Evolutionary conservation across 2,888 invertebrate species (phyloP), one percentile per base, ranked within the genome.

Genomic region (Drosophila conformis): DNA sequence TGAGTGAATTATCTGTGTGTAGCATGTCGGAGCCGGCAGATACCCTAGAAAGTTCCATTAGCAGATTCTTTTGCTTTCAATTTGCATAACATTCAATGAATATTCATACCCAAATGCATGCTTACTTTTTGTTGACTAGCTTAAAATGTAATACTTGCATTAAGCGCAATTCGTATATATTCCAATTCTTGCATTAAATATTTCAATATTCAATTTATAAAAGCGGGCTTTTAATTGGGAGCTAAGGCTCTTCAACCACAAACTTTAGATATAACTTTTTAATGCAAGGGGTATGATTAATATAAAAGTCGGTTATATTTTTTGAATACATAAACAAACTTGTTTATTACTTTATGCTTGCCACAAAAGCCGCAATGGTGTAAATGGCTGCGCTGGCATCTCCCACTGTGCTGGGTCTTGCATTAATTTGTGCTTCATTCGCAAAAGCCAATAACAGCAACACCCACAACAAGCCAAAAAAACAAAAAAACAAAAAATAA

Each of bases 401-500:
- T 83, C 73, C 83, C 78, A 83, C 87, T 86, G 78, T 69, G 76
- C 76, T 73, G 63, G 40, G 59, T 64, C 77, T 76, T 82, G 82
- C 82, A 81, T 82, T 75, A 66, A 78, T 78, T 85, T 87, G 52
- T 78, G 85, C 87, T 72, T 73, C 81, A 81, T 79, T 85, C 79
- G 91, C 90, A 89, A 79, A 80, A 82, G 78, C 80, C 89, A 89
- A 87, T 83, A 90, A 82, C 87, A 91, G 42, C 84, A 79, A 82
- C 90, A 78, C 91, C 89, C 89, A 91, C 89, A 81, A 82, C 76
- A 49, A 57, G 56, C 57, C 48, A 76, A 64, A 53, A 56, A 38
- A 33, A 63, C 0, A 38, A 33, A 63, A 70, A 21, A 56, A 46
- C 56, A 40, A 53, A 56, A 33, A 31, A 8, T 15, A 15, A 68